Evolutionary conservation across 2,113 vertebrate species (phyloP).

Genomic region (Halcyon malimbica): DNA sequence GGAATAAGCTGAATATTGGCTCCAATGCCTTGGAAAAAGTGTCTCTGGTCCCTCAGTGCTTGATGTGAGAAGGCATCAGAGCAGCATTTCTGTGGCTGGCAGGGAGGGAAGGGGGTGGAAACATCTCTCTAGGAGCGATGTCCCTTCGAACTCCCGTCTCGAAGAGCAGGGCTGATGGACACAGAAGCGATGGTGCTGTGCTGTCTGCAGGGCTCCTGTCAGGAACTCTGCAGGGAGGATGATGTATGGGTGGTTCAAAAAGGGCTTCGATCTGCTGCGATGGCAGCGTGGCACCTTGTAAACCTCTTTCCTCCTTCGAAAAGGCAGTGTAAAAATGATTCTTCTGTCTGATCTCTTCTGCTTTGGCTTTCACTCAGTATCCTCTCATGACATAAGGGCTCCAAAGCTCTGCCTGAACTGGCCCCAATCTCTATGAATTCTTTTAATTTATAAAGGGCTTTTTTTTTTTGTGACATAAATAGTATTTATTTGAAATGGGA

Average conservation of each 20-base stretch:
- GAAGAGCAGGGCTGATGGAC: neutral
- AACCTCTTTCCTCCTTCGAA: neutral
- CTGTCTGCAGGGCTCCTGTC: neutral
- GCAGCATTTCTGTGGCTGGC: fast-evolving
- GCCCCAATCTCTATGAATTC: neutral
- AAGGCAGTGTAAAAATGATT: fast-evolving
- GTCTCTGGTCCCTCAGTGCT: neutral
- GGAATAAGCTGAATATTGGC: neutral
- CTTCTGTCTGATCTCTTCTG: neutral
- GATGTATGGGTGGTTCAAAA: fast-evolving
- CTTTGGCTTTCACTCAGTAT: neutral
- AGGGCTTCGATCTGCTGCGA: neutral
- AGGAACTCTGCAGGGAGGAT: neutral
- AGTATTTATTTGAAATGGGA: neutral
- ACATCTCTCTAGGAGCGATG: fast-evolving
- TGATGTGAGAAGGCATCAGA: neutral
- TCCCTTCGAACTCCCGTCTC: too few relatives aligned
- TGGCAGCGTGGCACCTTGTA: fast-evolving
- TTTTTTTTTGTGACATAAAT: neutral
- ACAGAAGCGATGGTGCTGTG: neutral
- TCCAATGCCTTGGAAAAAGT: neutral
- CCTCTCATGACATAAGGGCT: neutral
- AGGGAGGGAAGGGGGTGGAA: neutral
- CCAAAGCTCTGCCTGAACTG: neutral
- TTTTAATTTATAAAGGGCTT: neutral